Base-by-base conservation (phyloP, 2,888 invertebrate species). In the Xylocampa areola region DNA sequence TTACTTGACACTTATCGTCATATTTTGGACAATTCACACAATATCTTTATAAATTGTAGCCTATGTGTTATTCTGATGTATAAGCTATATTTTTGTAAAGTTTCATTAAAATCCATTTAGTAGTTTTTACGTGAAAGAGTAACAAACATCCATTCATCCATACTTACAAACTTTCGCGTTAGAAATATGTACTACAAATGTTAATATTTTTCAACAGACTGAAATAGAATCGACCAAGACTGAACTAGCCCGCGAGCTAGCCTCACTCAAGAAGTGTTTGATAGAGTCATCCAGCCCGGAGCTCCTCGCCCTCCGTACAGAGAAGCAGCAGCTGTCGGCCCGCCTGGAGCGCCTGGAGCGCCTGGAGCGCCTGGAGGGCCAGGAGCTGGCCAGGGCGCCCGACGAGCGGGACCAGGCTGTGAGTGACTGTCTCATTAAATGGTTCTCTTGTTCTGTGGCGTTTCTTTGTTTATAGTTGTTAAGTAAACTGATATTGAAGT, bases 191-290 rank as follows among this genome's bases (percentile, higher is more conserved):
- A n/a, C n/a, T n/a, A n/a, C n/a, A n/a, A 7, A 1, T 14, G 2
- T 32, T 4, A 0, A 11, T 21, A 13, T 11, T 40, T 10, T 13
- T 33, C 10, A 4, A 41, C 73, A 94, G 94, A 91, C 86, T 21
- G 94, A 94, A 73, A 85, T 94, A 25, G 92, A 94, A 62, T 82
- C 84, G 30, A 94, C 94, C 65, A 92, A 91, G 49, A 73, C 79
- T 0, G 86, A 90, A 13, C 71, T 94, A 33, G 84, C 88, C 6
- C 86, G 86, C 7, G 91, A 94, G 76, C 85, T 94, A 4, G 82
- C 88, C 1, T 79, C 85, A 0, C 80, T 94, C 7, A 87, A 82
- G 82, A 76, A 87, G 62, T 91, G 89, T 57, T 65, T 95, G 17
- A 43, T 74, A 0, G 82, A 78, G 5, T 47, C 60, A 6, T 40